Evolutionary conservation across 1,140 invertebrate genomes (phyloP).

Genomic region (Aradophagus sp.): DNA sequence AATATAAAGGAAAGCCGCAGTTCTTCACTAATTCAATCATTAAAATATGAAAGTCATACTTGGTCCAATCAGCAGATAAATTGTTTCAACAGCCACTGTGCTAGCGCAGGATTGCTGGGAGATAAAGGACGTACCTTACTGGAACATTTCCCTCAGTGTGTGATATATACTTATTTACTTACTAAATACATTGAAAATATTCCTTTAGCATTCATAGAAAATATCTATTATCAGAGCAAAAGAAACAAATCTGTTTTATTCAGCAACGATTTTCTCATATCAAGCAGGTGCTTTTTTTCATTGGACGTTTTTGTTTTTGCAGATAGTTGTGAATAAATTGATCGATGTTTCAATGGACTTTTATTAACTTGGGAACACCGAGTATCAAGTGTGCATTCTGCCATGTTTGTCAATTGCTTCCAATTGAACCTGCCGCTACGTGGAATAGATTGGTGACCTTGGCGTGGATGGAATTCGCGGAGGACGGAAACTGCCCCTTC

Average conservation of each 20-base stretch:
- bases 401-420: conserved; percentile 52
- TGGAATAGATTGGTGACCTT: conserved; percentile 59
- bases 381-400: conserved; percentile 33
- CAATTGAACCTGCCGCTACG: conserved; percentile 45
- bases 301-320: neutral
- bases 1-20: conserved; percentile 3
- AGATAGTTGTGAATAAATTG: neutral
- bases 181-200: too few species aligned
- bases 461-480: conserved; percentile 54
- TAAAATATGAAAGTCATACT: conserved; percentile 16
- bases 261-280: too few species aligned
- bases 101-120: too few species aligned
- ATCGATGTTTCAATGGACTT: conserved; percentile 14
- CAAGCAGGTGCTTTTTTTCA: too few species aligned
- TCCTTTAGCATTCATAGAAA: too few species aligned
- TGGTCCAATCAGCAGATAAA: neutral
- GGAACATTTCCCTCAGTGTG: too few species aligned
- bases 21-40: conserved; percentile 17
- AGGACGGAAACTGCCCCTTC: conserved; percentile 58
- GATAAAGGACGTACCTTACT: too few species aligned
- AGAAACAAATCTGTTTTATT: too few species aligned
- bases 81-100: too few species aligned
- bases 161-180: too few species aligned
- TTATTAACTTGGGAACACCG: conserved; percentile 21
- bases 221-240: too few species aligned